phyloP scores from a whole-genome alignment of 2,888 invertebrate species.

The Mimumesa dahlbomi region DNA sequence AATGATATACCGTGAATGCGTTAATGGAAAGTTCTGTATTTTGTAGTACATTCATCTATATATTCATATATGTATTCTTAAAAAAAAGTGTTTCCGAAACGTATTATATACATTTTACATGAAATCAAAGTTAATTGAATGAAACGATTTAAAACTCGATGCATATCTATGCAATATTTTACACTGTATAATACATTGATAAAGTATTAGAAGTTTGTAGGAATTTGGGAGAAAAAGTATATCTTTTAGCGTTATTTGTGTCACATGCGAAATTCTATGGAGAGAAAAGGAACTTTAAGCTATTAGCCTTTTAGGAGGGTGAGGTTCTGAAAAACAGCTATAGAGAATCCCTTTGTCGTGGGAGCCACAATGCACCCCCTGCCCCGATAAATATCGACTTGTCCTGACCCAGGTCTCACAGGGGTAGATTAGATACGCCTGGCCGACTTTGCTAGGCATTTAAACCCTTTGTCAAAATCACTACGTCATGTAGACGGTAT shows the following conservation, averaged over 20 bases:
- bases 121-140: no score
- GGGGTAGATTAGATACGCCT: conserved; percentile 52
- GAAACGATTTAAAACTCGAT: no score
- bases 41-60: no score
- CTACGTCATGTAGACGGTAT: conserved; percentile 44
- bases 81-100: no score
- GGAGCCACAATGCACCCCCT: conserved; percentile 38
- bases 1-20: background rate
- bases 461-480: conserved; percentile 69
- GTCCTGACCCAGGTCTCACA: conserved; percentile 55
- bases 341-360: conserved; percentile 38
- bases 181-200: no score
- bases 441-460: conserved; percentile 61
- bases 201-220: no score
- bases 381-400: conserved; percentile 63
- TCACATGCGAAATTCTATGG: no score
- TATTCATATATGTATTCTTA: no score
- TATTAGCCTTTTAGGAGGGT: conserved; percentile 38
- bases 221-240: no score
- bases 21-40: background rate
- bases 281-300: conserved; percentile 14
- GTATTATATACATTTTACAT: no score
- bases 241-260: no score
- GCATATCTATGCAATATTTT: no score
- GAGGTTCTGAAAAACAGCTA: conserved; percentile 42